Base-by-base conservation (phyloP, 2,888 invertebrate genomes). In the Parthenolecanium corni region DNA sequence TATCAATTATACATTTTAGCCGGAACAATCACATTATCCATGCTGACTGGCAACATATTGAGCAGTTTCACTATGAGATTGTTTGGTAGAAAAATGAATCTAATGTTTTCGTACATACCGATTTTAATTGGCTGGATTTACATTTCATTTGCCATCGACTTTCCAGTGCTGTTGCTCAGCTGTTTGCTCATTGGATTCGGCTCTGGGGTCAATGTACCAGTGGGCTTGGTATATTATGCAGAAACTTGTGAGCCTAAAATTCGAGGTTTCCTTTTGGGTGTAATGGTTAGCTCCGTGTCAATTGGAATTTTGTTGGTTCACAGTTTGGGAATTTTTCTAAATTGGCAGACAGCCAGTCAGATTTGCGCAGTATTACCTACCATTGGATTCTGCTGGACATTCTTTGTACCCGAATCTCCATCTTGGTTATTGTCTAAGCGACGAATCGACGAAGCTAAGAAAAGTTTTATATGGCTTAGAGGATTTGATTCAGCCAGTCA, bases 231-330 rank as follows among this genome's bases (percentile, higher is more conserved):
- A 1, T 57, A 57, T 25, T 5, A 25, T 12, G 57, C 44, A 44
- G 57, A 57, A 46, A 46, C 44, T 6, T 16, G 24, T 11, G 57
- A 57, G 14, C 46, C 57, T 12, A 23, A 44, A 18, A 24, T 46
- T 16, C 57, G 57, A 11, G 57, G 57, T 25, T 1, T 57, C 0
- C 20, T 57, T 18, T 20, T 16, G 25, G 16, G 42, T 1, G 25
- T 44, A 18, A 31, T 57, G n/a, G 44, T 25, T 4, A 14, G 25
- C 2, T 44, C 44, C 2, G 57, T 57, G 6, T 25, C 57, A 14
- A 11, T 25, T 2, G 57, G 57, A 3, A 57, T 57, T 14, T 16
- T 46, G 20, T 2, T 16, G 5, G 25, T 42, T 2, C 57, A 57
- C 46, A 20, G 20, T 5, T 46, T 25, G 18, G 57, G 57, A 2